A percentile compares a stretch with the other conserved stretches of the same genome.
These are phyloP conservation scores for Panopea generosa DNA, from an alignment of 2,888 invertebrate species.

Conservation along the genomic window DNA sequence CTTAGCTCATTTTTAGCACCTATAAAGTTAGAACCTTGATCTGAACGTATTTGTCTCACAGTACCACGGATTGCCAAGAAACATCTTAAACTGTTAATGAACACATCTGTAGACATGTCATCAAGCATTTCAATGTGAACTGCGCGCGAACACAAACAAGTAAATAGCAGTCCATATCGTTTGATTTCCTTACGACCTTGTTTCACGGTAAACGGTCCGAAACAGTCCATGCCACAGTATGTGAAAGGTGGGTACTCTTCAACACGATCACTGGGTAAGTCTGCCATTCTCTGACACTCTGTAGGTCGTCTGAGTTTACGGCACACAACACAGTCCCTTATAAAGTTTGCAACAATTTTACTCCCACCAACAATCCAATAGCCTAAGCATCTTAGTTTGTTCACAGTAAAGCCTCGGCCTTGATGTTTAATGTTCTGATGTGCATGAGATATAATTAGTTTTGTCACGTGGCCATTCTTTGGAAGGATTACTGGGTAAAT, in stretches of 20 bases:
- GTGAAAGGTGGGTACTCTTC: slow-evolving; percentile 65
- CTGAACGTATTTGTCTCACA: slow-evolving; percentile 51
- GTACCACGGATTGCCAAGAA: slow-evolving; percentile 65
- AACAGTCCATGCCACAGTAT: slow-evolving; percentile 67
- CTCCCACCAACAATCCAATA: no score
- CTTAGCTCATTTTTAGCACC: no score
- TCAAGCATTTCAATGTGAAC: slow-evolving; percentile 68
- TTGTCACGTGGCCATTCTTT: slow-evolving; percentile 52
- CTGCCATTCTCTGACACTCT: slow-evolving; percentile 57
- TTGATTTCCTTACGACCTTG: slow-evolving; percentile 68
- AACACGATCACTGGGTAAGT: slow-evolving; percentile 61
- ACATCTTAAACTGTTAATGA: slow-evolving; percentile 65
- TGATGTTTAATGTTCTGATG: slow-evolving; percentile 57
- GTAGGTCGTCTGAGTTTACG: slow-evolving; percentile 22
- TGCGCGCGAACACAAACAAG: slow-evolving; percentile 66
- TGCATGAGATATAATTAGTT: slow-evolving; percentile 48
- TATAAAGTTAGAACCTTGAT: no score
- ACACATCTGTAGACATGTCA: slow-evolving; percentile 66
- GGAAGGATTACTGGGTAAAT: slow-evolving; percentile 65
- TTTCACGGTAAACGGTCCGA: slow-evolving; percentile 70
- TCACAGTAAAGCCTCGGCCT: slow-evolving; percentile 57
- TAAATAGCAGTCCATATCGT: slow-evolving; percentile 68
- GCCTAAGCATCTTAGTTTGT: no score
- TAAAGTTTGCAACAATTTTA: slow-evolving; percentile 37
- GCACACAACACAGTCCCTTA: slow-evolving; percentile 49